phyloP scores from a whole-genome alignment of 2,888 invertebrate species.

The Acrobasis consociella region DNA sequence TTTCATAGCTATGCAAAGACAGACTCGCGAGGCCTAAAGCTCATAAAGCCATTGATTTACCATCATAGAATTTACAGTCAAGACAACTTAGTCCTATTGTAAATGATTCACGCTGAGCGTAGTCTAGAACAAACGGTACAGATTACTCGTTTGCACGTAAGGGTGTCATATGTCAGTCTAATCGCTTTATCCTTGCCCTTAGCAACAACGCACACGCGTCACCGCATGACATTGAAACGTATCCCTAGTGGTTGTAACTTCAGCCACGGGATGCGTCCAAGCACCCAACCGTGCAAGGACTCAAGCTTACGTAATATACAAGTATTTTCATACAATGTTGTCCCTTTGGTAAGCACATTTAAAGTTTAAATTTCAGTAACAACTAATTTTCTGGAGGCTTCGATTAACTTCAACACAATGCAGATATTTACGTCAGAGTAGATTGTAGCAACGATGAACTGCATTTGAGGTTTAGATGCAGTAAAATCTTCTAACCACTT shows the following conservation, averaged over 20 bases:
- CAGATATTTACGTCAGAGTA: constrained; percentile 34
- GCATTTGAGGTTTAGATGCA: constrained; percentile 37
- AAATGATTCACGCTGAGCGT: constrained; percentile 3
- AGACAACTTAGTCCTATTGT: neutral
- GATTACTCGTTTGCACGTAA: constrained; percentile 13
- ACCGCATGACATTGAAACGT: constrained; percentile 69
- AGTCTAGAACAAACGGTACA: neutral
- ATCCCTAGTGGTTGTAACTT: constrained; percentile 74
- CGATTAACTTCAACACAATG: constrained; percentile 42
- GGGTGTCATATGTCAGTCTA: constrained; percentile 30
- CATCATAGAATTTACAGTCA: neutral
- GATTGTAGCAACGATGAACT: neutral
- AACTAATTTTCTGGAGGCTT: constrained; percentile 36
- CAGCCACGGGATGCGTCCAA: constrained; percentile 69
- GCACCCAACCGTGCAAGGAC: constrained; percentile 78
- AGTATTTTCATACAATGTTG: constrained; percentile 37
- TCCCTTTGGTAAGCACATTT: constrained; percentile 41
- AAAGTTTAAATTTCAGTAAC: constrained; percentile 41
- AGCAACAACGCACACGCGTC: constrained; percentile 63
- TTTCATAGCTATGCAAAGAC: too few relatives aligned
- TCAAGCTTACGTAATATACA: constrained; percentile 59
- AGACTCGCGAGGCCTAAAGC: neutral
- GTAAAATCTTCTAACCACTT: neutral
- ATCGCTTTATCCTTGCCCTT: constrained; percentile 52
- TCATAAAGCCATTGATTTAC: neutral